Evolutionary conservation across 2,797 vertebrate species (phyloP), one percentile per base, ranked within the genome.

Genomic region (Sebastes hopkinsi): DNA sequence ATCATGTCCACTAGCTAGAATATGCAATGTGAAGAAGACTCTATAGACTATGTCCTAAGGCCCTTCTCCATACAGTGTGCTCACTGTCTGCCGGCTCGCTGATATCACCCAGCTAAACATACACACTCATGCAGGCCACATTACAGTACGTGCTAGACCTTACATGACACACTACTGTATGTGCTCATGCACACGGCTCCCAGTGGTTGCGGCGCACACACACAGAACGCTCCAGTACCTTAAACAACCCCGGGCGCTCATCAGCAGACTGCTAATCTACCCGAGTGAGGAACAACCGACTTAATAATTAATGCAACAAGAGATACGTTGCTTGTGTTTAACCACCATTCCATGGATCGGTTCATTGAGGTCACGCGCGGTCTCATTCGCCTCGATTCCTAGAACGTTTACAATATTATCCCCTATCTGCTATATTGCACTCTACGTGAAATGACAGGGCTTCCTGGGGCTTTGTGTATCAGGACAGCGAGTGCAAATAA

Each of bases 231-330:
- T 82, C 86, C 90, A 76, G 79, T 92, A 94, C 94, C 95, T 95
- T 91, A 94, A 93, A 90, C 93, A 92, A 95, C 94, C 94, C 83
- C 86, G 68, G 81, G 89, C 84, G 34, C 85, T 88, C 92, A 86
- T 92, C 94, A 85, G 92, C 85, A 78, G 89, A 84, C 92, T 85
- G 89, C 92, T 95, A 96, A 95, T 95, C 95, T 95, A 94, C 92
- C 91, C 83, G 92, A 91, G 94, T 92, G 93, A 95, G 84, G 94
- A 95, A 94, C 93, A 92, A 89, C 85, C 72, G 25, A 88, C 88
- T 96, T 92, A 95, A 96, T 96, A 95, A 96, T 96, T 95, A 94
- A 96, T 94, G 88, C 94, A 95, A 94, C 93, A 93, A 94, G 91
- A 95, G 95, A 95, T 94, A 90, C 91, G 86, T 93, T 92, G 93